These are phyloP conservation scores for Pangasius krempfi DNA, from an alignment of 2,797 vertebrate genomes.

Conservation along the genomic window DNA sequence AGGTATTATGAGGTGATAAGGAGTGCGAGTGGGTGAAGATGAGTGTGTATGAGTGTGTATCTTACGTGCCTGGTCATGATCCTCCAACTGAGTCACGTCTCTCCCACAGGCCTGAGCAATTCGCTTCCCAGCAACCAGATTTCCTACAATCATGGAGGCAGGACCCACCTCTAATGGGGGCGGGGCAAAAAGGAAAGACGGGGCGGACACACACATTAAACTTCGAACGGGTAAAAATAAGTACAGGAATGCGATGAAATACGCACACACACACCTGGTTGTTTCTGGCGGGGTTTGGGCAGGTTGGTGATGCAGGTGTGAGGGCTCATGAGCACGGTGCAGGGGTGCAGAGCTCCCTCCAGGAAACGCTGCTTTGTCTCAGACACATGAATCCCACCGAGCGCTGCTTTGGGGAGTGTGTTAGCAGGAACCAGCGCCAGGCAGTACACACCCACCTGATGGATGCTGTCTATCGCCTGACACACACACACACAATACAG, in stretches of 20 bases:
- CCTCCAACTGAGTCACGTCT: constrained; percentile 89
- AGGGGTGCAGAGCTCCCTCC: constrained; percentile 91
- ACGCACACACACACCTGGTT: constrained; percentile 76
- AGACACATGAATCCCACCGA: constrained; percentile 93
- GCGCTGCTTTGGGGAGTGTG: constrained; percentile 92
- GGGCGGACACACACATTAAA: background rate
- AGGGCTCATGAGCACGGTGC: constrained; percentile 94
- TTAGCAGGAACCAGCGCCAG: constrained; percentile 94
- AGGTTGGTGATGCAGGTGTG: constrained; percentile 96
- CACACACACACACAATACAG: constrained; percentile 34
- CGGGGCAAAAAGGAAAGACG: background rate
- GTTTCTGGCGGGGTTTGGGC: constrained; percentile 93
- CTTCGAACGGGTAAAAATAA: background rate
- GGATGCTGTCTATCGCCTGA: constrained; percentile 96
- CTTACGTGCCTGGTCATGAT: constrained; percentile 93
- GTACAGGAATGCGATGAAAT: background rate
- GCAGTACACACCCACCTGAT: constrained; percentile 95
- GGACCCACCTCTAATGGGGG: constrained; percentile 87
- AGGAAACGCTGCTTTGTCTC: constrained; percentile 95
- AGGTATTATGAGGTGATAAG: no score
- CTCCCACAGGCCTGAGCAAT: constrained; percentile 93
- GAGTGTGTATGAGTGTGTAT: constrained; percentile 65
- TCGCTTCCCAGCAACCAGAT: constrained; percentile 92
- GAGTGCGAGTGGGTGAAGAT: background rate
- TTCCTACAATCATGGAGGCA: constrained; percentile 96